Conservation (phyloP, 2,888 invertebrate genomes). For the Beris morrisii region DNA sequence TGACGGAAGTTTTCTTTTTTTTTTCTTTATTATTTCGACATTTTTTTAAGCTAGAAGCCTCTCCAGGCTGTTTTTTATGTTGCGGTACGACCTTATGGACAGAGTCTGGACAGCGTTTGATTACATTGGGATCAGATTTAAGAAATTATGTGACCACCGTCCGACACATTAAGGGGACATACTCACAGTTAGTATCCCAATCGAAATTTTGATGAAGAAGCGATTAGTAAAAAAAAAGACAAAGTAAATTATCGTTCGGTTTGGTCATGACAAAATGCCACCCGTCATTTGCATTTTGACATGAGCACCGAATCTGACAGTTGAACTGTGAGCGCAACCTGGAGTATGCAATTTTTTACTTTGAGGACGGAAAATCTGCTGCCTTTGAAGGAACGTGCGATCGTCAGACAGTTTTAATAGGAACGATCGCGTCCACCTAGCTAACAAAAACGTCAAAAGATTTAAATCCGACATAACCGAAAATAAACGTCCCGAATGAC, state of each 20-base stretch:
- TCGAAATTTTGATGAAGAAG: background rate
- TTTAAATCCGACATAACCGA: slow-evolving; percentile 37
- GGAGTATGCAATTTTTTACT: too few species aligned
- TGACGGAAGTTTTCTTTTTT: slow-evolving; percentile 15
- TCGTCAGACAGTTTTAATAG: background rate
- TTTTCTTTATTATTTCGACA: too few species aligned
- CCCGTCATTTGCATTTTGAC: slow-evolving; percentile 30
- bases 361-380: background rate
- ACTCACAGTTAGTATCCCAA: background rate
- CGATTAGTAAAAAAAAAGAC: slow-evolving; percentile 7
- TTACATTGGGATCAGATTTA: slow-evolving; percentile 24
- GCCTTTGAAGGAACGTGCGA: background rate
- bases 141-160: slow-evolving; percentile 26
- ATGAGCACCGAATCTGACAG: slow-evolving; percentile 20
- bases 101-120: background rate
- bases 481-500: slow-evolving; percentile 33
- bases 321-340: background rate
- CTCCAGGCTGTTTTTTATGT: too few species aligned
- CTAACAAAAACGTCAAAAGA: slow-evolving; percentile 32
- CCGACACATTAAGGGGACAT: too few species aligned
- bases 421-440: slow-evolving; percentile 1
- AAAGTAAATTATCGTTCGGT: background rate
- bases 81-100: too few species aligned
- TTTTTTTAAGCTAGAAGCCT: too few species aligned
- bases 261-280: slow-evolving; percentile 34